Evolutionary conservation across 2,113 vertebrate species (phyloP), one percentile per base, ranked within the genome.

Genomic region (Podarcis muralis): DNA sequence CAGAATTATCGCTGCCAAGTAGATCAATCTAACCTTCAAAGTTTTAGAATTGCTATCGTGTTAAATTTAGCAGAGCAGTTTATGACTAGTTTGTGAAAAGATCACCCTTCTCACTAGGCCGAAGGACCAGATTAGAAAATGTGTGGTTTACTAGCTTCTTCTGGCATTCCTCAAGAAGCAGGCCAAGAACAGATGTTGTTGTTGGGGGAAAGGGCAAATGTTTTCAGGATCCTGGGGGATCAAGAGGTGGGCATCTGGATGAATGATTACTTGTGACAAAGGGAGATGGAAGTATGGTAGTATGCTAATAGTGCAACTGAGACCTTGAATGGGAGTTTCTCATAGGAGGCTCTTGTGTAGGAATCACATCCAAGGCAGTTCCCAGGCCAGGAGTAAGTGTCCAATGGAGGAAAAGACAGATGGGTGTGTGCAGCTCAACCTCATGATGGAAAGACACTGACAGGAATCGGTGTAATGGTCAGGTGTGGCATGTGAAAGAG

Each of bases 1-100:
- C 85, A 76, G 76, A 74, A 75, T 77, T 83, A 48, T 92, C 85
- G 68, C 88, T 87, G 43, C 32, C 78, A 83, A 86, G 90, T 37
- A 88, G 25, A 83, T 78, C 32, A 7, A 68, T 85, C 78, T 91
- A 88, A 3, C 82, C 87, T 77, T 32, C 13, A 84, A 91, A 65
- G 35, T 72, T 81, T 90, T 84, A 88, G 66, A 83, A n/a, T 8
- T 77, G 69, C 74, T 86, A 3, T 66, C 27, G 30, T 48, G 84
- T 23, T 80, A 40, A 71, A 74, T 27, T 69, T 22, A 53, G 12
- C 11, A 37, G 12, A 25, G 18, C 37, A 4, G 20, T 75, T 91
- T 82, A 30, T 65, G 59, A 12, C 1, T 1, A 20, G 0, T 1
- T 57, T 0, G 0, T 20, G 6, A 5, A 66, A 35, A 81, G 87